Evolutionary conservation across 35 echinoderm and acorn worm genomes (phyloP), one percentile per base, ranked within the genome.

Genomic region (Lytechinus pictus): DNA sequence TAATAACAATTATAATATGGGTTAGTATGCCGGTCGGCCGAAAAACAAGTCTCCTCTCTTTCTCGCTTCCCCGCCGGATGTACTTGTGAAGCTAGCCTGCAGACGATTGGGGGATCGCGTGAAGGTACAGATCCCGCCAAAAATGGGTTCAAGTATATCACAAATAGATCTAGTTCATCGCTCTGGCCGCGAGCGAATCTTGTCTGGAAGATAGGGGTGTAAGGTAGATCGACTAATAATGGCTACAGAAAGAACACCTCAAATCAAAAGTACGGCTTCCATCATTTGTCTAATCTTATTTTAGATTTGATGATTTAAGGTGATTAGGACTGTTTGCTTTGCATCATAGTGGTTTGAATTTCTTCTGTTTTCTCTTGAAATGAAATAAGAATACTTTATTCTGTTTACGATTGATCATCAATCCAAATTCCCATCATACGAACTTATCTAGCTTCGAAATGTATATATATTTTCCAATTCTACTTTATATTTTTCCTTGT

Each of bases 121-220:
- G 88, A 54, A 90, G 88, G 52, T 89, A 52, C 28, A 9, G 27
- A 12, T 90, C 88, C 16, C 88, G 88, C 88, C 88, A 29, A 90
- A 79, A 89, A 90, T 21, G 88, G 52, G 88, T 90, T 90, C 88
- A 90, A 90, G 88, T 90, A 33, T 54, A 33, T 9, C 88, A 52
- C 88, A 90, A 90, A 90, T 90, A 90, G 88, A 90, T 52, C 88
- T 90, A 90, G 88, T 90, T 90, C 52, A 44, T 90, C 88, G 28
- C 52, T 90, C 88, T 90, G 88, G 28, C 88, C 88, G 29, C 88
- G 88, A 90, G 88, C 88, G 16, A 90, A 90, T 52, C 88, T 10
- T 90, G 88, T 90, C 88, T 90, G 88, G 88, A 90, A 79, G 66
- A n/a, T 79, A 16, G 66, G 16, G 66, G 66, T 79, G 66, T 24